Base-by-base conservation (phyloP, 2,113 vertebrate genomes). In the Varanus salvator region DNA sequence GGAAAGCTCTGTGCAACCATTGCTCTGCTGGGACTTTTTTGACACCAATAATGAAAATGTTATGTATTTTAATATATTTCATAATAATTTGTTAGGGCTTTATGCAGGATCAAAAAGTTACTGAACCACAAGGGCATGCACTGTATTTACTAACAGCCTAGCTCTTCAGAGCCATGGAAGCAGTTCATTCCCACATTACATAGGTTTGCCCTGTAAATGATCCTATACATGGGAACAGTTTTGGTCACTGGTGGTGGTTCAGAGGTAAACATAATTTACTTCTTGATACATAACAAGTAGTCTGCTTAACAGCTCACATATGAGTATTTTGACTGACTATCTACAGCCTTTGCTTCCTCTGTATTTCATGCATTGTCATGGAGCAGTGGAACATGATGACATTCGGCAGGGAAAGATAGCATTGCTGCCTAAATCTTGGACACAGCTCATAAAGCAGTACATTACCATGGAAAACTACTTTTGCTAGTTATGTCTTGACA, bases 21-120 rank as follows among this genome's bases (percentile, higher is more conserved):
- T 89, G 27, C 34, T 76, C 74, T 77, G 71, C 54, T 89, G 38
- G 66, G 38, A 3, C 80, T 76, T 64, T 75, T 34, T 38, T 38
- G n/a, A 72, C 48, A 69, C 31, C 38, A 78, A 87, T 44, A 21
- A 72, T 86, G 34, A 75, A 86, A 76, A 85, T 85, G 31, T 34
- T 44, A 76, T 44, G 69, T 52, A 27, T 80, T 81, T 88, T 19
- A 87, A 80, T 31, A 69, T 77, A 77, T 69, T 80, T 87, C 11
- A 34, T 52, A 78, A 44, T 69, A 64, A 54, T 52, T 50, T 80
- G 60, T 48, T 29, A 64, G 19, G 3, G 76, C 21, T 87, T 44
- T 87, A 69, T 80, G 75, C 38, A 78, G 9, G 17, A 25, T 27
- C 38, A 23, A 80, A 9, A 57, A 14, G 6, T 76, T 52, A 54